A percentile compares a stretch with the other conserved stretches of the same genome.
These are phyloP conservation scores for Ctenomys sociabilis DNA, from an alignment of 2,113 vertebrate genomes.

Conservation along the genomic window DNA sequence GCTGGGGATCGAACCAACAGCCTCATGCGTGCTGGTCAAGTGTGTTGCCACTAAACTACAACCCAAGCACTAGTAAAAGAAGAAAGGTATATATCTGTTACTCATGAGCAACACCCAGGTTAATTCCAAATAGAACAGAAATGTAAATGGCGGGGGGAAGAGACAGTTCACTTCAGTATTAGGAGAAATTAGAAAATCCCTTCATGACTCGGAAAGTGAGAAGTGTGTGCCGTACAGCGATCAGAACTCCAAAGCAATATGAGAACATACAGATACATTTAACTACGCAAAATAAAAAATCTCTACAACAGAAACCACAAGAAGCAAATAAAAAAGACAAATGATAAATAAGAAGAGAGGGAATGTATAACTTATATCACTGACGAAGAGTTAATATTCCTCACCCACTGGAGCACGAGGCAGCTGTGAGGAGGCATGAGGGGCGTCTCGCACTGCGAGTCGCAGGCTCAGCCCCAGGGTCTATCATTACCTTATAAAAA, in stretches of 20 bases:
- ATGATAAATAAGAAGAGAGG: neutral
- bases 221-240: too few relatives aligned
- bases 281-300: neutral
- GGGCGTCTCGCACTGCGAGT: neutral
- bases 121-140: neutral
- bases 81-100: neutral
- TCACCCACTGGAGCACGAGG: neutral
- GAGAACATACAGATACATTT: neutral
- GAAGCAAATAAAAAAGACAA: neutral
- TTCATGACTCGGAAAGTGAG: neutral
- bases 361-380: neutral
- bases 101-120: neutral
- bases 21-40: neutral
- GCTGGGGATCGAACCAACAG: neutral
- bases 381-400: neutral
- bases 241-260: neutral
- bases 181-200: neutral
- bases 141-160: neutral
- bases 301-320: neutral
- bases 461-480: neutral
- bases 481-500: neutral
- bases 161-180: neutral
- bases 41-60: neutral
- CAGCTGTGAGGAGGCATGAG: neutral
- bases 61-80: neutral